phyloP scores from a whole-genome alignment of 2,888 invertebrate genomes.

The Acanthococcus lagerstroemiae region DNA sequence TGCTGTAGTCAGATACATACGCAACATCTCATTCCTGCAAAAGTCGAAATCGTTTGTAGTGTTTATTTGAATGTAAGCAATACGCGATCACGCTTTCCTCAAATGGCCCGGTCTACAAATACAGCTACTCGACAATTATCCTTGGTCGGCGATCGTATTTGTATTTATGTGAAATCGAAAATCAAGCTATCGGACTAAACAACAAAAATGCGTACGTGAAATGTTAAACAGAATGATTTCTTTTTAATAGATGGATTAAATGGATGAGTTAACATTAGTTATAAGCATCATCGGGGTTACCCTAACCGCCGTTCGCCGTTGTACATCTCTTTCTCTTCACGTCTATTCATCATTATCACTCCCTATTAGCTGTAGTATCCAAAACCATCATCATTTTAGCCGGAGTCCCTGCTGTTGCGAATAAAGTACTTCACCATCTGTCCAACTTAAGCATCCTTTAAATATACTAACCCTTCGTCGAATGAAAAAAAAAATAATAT shows the following conservation, averaged over 20 bases:
- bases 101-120: too few relatives aligned
- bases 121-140: too few relatives aligned
- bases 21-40: too few relatives aligned
- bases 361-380: conserved; percentile 20
- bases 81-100: too few relatives aligned
- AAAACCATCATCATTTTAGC: conserved; percentile 5
- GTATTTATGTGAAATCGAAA: too few relatives aligned
- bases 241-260: conserved; percentile 29
- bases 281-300: conserved; percentile 24
- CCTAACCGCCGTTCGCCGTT: background rate
- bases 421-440: conserved; percentile 30
- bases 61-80: too few relatives aligned
- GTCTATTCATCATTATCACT: conserved; percentile 27
- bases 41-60: too few relatives aligned
- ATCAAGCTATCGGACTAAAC: too few relatives aligned
- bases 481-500: conserved; percentile 21
- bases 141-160: too few relatives aligned
- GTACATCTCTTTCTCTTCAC: background rate
- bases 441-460: conserved; percentile 26
- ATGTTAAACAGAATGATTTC: conserved; percentile 28
- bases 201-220: too few relatives aligned
- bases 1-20: too few relatives aligned
- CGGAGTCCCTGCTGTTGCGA: conserved; percentile 18
- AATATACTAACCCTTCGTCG: conserved; percentile 24
- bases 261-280: conserved; percentile 30